Evolutionary conservation across 2,797 vertebrate genomes (phyloP).

Genomic region (Orientallactaga sibirica): DNA sequence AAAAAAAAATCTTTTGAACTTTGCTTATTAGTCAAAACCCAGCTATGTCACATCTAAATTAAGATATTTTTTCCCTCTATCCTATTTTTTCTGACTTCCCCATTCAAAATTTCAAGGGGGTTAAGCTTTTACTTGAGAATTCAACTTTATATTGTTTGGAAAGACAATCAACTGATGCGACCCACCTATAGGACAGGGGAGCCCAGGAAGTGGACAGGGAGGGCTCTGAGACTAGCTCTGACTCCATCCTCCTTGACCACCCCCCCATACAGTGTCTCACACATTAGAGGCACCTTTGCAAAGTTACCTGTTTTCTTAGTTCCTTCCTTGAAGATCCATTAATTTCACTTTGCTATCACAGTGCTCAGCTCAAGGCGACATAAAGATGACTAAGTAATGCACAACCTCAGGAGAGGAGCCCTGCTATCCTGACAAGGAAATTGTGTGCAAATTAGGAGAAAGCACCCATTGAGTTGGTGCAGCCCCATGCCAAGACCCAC

Average conservation of each 20-base stretch:
- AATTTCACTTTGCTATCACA: background rate
- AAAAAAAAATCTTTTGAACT: conserved; percentile 38
- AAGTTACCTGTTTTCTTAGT: background rate
- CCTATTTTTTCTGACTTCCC: background rate
- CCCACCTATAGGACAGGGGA: background rate
- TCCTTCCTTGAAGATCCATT: background rate
- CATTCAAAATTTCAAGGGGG: background rate
- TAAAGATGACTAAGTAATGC: background rate
- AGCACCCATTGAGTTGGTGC: background rate
- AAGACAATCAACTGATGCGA: background rate
- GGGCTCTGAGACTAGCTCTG: background rate
- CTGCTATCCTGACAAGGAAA: background rate
- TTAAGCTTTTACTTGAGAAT: background rate
- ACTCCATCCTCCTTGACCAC: background rate
- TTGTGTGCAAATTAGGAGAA: background rate
- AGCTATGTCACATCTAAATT: conserved; percentile 29
- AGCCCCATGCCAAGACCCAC: background rate
- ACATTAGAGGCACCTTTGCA: background rate
- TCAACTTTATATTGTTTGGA: background rate
- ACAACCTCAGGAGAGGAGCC: background rate
- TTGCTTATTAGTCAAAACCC: conserved; percentile 36
- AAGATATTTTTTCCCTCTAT: background rate
- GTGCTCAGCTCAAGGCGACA: background rate
- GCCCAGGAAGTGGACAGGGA: background rate
- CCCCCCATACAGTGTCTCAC: no score